Evolutionary conservation across 2,797 vertebrate genomes (phyloP).

Genomic region (Ciconia nigra): DNA sequence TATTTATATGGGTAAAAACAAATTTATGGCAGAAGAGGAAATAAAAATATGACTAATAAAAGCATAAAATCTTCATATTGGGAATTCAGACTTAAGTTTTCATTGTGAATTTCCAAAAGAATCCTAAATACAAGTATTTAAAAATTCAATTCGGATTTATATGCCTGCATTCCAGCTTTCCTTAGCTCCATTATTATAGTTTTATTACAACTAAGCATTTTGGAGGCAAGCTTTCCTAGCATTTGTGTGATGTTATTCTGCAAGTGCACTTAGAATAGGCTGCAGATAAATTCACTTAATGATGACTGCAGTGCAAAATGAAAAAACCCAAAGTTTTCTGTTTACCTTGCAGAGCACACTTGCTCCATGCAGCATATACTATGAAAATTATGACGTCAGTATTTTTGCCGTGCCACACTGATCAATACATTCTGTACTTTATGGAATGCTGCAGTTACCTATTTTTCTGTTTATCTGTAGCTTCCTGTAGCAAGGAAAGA

Average conservation of each 20-base stretch:
- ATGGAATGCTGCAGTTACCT: background rate
- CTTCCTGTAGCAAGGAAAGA: background rate
- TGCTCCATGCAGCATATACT: background rate
- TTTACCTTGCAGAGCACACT: constrained; percentile 16
- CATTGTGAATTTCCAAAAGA: background rate
- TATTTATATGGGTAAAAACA: background rate
- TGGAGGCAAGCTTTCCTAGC: background rate
- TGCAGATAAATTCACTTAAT: constrained; percentile 48
- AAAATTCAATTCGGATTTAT: constrained; percentile 7
- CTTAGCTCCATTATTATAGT: background rate
- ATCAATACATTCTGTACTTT: background rate
- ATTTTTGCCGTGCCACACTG: background rate
- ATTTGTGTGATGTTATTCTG: background rate
- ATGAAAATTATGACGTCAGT: constrained; percentile 5
- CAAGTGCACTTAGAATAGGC: background rate
- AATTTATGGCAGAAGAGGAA: background rate
- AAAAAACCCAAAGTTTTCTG: background rate
- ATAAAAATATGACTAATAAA: background rate
- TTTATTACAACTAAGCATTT: constrained; percentile 37
- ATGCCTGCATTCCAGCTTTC: background rate
- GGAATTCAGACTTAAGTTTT: background rate
- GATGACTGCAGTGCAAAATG: constrained; percentile 20
- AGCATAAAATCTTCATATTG: background rate
- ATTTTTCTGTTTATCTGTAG: background rate
- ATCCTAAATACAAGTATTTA: background rate